Percentiles rank a stretch among this genome's conserved stretches.
Conservation (phyloP, 2,888 invertebrate genomes). For the Volucella inanis region DNA sequence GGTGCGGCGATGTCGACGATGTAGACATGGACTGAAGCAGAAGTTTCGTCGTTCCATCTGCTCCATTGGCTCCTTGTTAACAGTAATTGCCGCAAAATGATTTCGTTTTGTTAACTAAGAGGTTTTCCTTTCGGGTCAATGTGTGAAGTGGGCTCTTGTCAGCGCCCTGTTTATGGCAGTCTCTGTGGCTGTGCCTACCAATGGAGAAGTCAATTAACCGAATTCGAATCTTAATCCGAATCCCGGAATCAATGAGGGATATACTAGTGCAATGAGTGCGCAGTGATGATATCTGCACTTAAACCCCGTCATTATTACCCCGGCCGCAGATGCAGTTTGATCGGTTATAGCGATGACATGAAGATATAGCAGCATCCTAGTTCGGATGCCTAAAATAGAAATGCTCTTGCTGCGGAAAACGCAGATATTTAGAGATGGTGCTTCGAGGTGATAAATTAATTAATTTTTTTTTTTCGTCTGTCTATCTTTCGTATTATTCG, state of each 20-base stretch:
- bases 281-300: conserved; percentile 74
- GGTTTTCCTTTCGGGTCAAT: conserved; percentile 69
- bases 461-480: conserved; percentile 34
- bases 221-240: background rate
- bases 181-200: conserved; percentile 38
- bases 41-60: conserved; percentile 49
- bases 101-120: conserved; percentile 73
- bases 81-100: conserved; percentile 74
- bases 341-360: conserved; percentile 55
- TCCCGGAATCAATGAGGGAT: conserved; percentile 68
- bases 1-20: conserved; percentile 42
- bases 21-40: too few relatives aligned
- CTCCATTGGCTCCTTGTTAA: conserved; percentile 74
- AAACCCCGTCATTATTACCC: conserved; percentile 70
- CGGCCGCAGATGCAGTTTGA: conserved; percentile 70
- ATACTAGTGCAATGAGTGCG: conserved; percentile 71
- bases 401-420: conserved; percentile 29
- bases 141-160: conserved; percentile 72
- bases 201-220: conserved; percentile 71
- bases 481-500: background rate
- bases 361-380: conserved; percentile 64
- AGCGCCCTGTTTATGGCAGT: conserved; percentile 50
- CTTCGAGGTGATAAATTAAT: conserved; percentile 61
- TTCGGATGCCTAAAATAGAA: conserved; percentile 49
- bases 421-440: conserved; percentile 20